These are phyloP conservation scores for Diadegma fenestrale DNA, from an alignment of 2,888 invertebrate genomes.

Conservation along the genomic window DNA sequence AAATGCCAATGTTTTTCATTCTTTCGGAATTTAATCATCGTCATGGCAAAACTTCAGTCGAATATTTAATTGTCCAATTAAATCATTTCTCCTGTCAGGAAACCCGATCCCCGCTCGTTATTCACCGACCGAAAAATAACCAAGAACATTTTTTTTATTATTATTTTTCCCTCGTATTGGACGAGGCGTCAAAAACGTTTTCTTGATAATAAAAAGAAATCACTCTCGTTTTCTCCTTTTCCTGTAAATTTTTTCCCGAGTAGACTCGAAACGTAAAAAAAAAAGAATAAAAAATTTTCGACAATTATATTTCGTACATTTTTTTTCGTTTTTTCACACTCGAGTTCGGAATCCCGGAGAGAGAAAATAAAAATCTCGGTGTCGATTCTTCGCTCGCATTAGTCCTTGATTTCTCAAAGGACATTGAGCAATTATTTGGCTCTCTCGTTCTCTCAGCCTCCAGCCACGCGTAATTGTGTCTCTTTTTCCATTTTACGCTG, in stretches of 20 bases:
- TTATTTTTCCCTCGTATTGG: background rate
- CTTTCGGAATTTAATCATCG: conserved; percentile 37
- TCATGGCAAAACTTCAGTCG: conserved; percentile 24
- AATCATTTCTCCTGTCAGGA: conserved; percentile 41
- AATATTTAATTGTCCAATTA: conserved; percentile 63
- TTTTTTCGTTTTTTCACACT: conserved; percentile 23
- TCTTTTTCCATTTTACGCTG: conserved; percentile 10
- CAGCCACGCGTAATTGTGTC: conserved; percentile 23
- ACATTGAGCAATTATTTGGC: conserved; percentile 26
- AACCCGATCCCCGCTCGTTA: conserved; percentile 45
- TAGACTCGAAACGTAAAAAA: background rate
- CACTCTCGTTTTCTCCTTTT: no score
- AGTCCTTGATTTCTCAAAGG: conserved; percentile 59
- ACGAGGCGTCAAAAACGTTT: background rate
- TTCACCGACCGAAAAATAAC: conserved; percentile 14
- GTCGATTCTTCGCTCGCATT: conserved; percentile 33
- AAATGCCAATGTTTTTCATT: conserved; percentile 18
- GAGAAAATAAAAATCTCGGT: conserved; percentile 48
- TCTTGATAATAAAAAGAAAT: background rate
- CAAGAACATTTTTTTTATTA: background rate
- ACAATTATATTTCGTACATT: background rate
- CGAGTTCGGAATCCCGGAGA: conserved; percentile 50
- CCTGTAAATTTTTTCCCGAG: background rate
- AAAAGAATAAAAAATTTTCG: background rate
- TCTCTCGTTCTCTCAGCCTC: conserved; percentile 32